Conservation (phyloP, 2,113 vertebrate genomes). For the Anhinga rufa region DNA sequence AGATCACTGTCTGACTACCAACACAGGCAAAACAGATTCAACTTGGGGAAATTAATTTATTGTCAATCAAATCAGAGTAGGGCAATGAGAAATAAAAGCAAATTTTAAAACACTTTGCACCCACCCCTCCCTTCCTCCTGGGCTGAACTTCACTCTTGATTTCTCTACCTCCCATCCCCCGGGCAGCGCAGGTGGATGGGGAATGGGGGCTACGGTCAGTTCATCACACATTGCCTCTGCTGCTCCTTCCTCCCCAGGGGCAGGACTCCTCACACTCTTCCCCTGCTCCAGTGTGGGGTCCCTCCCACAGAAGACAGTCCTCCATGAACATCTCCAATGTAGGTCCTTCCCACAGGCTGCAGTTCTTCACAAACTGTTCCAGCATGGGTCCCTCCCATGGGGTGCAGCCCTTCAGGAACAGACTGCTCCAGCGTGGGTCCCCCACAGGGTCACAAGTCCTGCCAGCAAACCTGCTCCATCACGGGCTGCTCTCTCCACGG, state of each 20-base stretch:
- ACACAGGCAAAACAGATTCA: not conserved
- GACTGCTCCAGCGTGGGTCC: not conserved
- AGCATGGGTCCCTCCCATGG: not conserved
- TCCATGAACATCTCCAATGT: too few species aligned
- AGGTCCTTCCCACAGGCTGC: too few species aligned
- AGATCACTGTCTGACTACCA: not conserved
- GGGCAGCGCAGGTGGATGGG: fast-evolving
- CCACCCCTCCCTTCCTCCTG: not conserved
- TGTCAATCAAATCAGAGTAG: too few species aligned
- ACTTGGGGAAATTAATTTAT: not conserved
- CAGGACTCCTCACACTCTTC: not conserved
- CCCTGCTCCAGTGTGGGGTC: too few species aligned
- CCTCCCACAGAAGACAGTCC: too few species aligned
- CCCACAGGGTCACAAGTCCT: not conserved
- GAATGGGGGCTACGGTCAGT: not conserved
- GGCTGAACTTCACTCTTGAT: not conserved
- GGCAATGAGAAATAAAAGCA: not conserved
- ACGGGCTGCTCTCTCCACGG: too few species aligned
- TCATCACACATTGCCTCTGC: not conserved
- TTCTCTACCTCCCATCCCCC: not conserved
- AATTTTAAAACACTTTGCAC: not conserved
- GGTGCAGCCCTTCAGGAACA: not conserved
- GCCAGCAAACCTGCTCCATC: not conserved
- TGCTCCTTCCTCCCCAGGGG: not conserved
- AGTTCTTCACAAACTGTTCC: not conserved